Conservation (phyloP, 2,797 vertebrate species). For the Remorina albescens region DNA sequence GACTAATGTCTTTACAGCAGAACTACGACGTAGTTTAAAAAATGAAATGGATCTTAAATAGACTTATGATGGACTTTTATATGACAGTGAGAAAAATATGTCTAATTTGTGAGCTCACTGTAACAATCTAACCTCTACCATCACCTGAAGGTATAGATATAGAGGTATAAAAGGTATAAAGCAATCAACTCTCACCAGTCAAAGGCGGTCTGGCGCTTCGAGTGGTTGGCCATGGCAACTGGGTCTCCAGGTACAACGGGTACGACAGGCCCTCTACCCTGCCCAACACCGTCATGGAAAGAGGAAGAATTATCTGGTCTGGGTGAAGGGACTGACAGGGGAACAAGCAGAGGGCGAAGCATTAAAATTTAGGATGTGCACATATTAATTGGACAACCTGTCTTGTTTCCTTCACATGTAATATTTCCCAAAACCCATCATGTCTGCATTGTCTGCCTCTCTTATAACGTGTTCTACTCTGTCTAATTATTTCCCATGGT, state of each 20-base stretch:
- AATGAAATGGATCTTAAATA: constrained; percentile 10
- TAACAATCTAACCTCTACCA: no score
- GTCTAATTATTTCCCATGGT: no score
- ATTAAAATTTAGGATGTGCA: background rate
- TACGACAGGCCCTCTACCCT: constrained; percentile 88
- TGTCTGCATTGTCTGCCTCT: no score
- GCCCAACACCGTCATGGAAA: constrained; percentile 91
- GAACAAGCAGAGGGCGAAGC: constrained; percentile 13
- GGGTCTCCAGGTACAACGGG: constrained; percentile 88
- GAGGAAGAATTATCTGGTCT: constrained; percentile 96
- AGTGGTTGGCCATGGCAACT: constrained; percentile 89
- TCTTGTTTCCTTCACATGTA: background rate
- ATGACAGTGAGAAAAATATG: background rate
- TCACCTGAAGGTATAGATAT: background rate
- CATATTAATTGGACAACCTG: background rate
- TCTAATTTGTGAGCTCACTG: no score
- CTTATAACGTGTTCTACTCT: no score
- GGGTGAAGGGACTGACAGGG: constrained; percentile 92
- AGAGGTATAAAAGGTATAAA: no score
- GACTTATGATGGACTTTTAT: constrained; percentile 29
- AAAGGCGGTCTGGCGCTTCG: constrained; percentile 95
- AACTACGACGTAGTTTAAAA: background rate
- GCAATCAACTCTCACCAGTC: constrained; percentile 90
- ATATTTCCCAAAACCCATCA: background rate
- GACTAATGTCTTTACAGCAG: background rate